Conservation (phyloP, 2,888 invertebrate genomes). For the Ommatoiulus sabulosus region DNA sequence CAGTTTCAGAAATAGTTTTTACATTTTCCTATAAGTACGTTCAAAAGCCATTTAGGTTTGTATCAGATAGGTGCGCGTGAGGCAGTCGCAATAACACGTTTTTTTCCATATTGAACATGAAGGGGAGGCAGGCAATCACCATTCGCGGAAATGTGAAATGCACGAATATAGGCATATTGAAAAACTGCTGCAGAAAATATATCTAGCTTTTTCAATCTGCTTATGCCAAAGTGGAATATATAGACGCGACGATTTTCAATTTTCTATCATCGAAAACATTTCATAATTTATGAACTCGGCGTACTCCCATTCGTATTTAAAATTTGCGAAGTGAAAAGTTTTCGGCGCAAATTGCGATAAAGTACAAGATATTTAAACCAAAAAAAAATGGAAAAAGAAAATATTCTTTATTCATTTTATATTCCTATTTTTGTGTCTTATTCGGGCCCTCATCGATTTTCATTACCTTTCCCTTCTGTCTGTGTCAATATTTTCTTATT, state of each 20-base stretch:
- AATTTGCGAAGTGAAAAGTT: conserved; percentile 28
- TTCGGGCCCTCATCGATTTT: neutral
- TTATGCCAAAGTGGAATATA: neutral
- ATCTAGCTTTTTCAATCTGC: neutral
- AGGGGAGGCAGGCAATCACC: conserved; percentile 37
- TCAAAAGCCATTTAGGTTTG: conserved; percentile 30
- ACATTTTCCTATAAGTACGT: conserved; percentile 27
- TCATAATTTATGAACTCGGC: conserved; percentile 38
- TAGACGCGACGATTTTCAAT: neutral
- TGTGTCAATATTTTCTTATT: neutral
- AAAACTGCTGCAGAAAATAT: conserved; percentile 23
- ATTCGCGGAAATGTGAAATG: conserved; percentile 20
- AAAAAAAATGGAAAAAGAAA: neutral
- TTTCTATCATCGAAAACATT: conserved; percentile 42
- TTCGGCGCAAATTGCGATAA: conserved; percentile 27
- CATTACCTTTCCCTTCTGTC: neutral
- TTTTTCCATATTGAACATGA: conserved; percentile 32
- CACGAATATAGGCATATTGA: conserved; percentile 14
- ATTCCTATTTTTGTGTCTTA: neutral
- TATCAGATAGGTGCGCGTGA: conserved; percentile 17
- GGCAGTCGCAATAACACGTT: conserved; percentile 38
- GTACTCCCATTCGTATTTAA: conserved; percentile 47
- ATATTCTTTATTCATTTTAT: neutral
- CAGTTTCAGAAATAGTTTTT: conserved; percentile 46
- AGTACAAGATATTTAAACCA: neutral